phyloP scores from a whole-genome alignment of 2,797 vertebrate species.

The Thamnophis elegans region DNA sequence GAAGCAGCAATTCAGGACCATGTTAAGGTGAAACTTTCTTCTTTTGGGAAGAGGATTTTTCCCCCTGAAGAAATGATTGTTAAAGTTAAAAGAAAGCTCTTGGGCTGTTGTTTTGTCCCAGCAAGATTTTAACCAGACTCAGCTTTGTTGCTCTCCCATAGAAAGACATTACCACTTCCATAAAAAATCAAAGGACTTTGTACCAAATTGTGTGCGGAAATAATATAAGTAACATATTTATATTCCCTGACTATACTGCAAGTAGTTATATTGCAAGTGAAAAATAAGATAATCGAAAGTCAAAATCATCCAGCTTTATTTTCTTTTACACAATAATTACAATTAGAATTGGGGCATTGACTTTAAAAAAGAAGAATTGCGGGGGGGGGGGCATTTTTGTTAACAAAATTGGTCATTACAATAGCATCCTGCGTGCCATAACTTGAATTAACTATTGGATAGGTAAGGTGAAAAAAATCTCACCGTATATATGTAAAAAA shows the following conservation, averaged over 20 bases:
- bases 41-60: neutral
- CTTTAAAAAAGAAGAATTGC: neutral
- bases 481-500: neutral
- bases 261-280: neutral
- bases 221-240: neutral
- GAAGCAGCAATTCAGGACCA: neutral
- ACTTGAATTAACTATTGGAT: slow-evolving; percentile 41
- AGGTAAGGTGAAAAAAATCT: neutral
- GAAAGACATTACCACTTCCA: neutral
- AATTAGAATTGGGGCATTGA: neutral
- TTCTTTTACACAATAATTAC: neutral
- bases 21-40: neutral
- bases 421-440: slow-evolving; percentile 7
- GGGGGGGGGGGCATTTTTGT: neutral
- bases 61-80: neutral
- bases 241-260: neutral
- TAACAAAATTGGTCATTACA: slow-evolving; percentile 12
- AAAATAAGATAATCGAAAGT: neutral
- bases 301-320: neutral
- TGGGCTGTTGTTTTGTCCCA: neutral
- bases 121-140: neutral
- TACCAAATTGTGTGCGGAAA: neutral
- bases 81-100: neutral
- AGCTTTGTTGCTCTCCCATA: neutral
- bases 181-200: neutral